Evolutionary conservation across 1,140 invertebrate genomes (phyloP), one percentile per base, ranked within the genome.

Genomic region (Aphidius gifuensis): DNA sequence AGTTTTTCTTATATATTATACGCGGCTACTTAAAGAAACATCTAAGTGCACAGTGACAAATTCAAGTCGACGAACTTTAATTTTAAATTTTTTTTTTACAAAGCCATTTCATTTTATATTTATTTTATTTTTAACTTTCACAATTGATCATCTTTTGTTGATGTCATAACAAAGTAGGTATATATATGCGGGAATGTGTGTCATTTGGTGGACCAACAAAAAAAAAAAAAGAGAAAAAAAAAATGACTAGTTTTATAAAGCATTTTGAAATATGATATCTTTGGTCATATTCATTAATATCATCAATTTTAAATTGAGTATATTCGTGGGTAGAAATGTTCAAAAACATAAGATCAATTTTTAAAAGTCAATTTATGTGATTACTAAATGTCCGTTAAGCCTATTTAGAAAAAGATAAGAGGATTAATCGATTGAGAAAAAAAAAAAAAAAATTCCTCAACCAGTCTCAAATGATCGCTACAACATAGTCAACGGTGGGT

Each of bases 331-430:
- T 32, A 3, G 23, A 32, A 32, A 32, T 32, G 1, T 32, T 32
- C 23, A 32, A 32, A 32, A 32, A 32, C 23, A 32, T 32, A 32
- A 32, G 48, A 63, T 58, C 55, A 63, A 62, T 62, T 62, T 58
- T 32, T 32, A 32, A 32, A 32, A 55, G 59, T 62, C 58, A 61
- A 64, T 64, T 64, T 64, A 65, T 48, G 61, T 50, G 55, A 59
- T 61, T 42, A 46, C 49, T 56, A 62, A 23, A 47, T 58, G 50
- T 59, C 45, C 59, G 43, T 60, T 62, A 60, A 67, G 66, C 66
- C 51, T 62, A 67, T 67, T 67, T 64, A 67, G 60, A 57, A 56
- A 40, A 55, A 58, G 66, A 67, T 67, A 67, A 67, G 66, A 64
- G 63, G 66, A 67, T 67, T 64, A 67, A 60, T 54, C 58, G 59